These are phyloP conservation scores for Diprion similis DNA, from an alignment of 1,140 invertebrate species.

Conservation along the genomic window DNA sequence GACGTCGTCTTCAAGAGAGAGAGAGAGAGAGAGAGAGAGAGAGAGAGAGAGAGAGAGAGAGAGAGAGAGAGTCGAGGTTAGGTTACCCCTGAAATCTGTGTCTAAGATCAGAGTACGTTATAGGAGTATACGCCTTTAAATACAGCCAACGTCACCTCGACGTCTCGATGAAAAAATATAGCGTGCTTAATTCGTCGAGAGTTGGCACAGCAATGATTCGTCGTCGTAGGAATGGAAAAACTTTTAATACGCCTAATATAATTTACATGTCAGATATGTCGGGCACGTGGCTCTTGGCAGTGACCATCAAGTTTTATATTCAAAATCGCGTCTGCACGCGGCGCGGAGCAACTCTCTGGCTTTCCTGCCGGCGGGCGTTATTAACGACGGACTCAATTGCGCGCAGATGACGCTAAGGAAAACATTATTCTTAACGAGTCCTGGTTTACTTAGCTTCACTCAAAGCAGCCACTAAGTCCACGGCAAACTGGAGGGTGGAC, in stretches of 20 bases:
- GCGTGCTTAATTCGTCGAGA: neutral
- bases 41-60: neutral
- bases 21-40: neutral
- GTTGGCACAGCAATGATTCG: neutral
- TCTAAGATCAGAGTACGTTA: neutral
- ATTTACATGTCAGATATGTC: neutral
- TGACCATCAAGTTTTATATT: conserved; percentile 2
- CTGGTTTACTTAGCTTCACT: neutral
- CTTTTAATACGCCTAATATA: neutral
- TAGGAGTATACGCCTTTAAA: neutral
- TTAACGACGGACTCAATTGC: conserved; percentile 5
- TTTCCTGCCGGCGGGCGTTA: neutral
- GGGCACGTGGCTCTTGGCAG: neutral
- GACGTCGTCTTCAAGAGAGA: neutral
- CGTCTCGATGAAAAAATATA: neutral
- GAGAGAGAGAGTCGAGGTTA: neutral
- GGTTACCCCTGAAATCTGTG: neutral
- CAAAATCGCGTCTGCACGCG: neutral
- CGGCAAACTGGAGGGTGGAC: conserved; percentile 1
- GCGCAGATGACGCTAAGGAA: neutral
- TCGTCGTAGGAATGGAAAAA: neutral
- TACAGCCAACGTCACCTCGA: neutral
- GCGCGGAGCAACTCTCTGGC: neutral
- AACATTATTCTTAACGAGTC: conserved; percentile 5
- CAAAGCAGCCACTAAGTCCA: neutral